Conservation (phyloP, 1,140 invertebrate species). For the Dendrolimus punctatus region DNA sequence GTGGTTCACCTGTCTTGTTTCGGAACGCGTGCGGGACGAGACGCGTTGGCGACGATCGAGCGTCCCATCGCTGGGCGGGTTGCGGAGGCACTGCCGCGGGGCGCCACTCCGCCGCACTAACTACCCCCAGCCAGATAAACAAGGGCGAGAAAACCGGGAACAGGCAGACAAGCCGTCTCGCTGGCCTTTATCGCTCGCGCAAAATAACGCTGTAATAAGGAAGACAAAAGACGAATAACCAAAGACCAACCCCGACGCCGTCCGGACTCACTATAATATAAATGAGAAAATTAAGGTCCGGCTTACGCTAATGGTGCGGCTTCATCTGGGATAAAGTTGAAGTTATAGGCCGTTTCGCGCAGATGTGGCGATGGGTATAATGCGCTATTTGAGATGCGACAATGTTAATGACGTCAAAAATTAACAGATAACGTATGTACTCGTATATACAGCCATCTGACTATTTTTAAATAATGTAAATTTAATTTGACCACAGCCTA, state of each 20-base stretch:
- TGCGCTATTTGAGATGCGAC: too few relatives aligned
- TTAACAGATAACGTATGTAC: too few relatives aligned
- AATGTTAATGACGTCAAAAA: too few relatives aligned
- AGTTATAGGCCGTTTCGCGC: too few relatives aligned
- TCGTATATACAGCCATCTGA: too few relatives aligned
- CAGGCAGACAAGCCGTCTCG: constrained; percentile 68
- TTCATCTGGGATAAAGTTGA: too few relatives aligned
- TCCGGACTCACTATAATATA: constrained; percentile 11
- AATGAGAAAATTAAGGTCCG: constrained; percentile 14
- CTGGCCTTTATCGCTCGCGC: constrained; percentile 48
- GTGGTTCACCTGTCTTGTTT: constrained; percentile 49
- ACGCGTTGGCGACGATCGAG: constrained; percentile 23
- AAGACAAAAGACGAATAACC: constrained; percentile 59
- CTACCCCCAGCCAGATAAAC: constrained; percentile 63
- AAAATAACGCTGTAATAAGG: constrained; percentile 57
- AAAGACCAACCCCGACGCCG: constrained; percentile 29
- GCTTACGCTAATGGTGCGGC: too few relatives aligned
- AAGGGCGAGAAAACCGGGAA: constrained; percentile 63
- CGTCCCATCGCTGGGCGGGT: constrained; percentile 58
- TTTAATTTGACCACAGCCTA: too few relatives aligned
- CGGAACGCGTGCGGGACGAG: constrained; percentile 24
- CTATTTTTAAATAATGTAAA: too few relatives aligned
- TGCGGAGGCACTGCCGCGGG: constrained; percentile 60
- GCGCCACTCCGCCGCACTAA: constrained; percentile 44
- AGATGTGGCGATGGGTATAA: too few relatives aligned